Evolutionary conservation across 1,140 invertebrate species (phyloP), one percentile per base, ranked within the genome.

Genomic region (Achroia grisella): DNA sequence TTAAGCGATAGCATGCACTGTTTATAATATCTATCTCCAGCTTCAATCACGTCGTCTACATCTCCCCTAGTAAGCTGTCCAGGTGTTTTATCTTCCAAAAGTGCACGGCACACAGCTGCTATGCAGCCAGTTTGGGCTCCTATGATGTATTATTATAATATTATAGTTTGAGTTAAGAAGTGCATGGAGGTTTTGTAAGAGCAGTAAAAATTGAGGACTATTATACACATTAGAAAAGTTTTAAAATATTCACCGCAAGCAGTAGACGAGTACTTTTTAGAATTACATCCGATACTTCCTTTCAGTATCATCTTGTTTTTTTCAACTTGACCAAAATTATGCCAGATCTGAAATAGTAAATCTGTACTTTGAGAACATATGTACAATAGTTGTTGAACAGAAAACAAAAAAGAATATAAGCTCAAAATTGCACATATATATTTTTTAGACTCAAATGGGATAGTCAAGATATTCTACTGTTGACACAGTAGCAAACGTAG

Each of bases 301-400:
- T 75, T 71, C 0, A 79, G 54, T 31, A 84, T 76, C 80, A 84
- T 84, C 52, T 84, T 84, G 33, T 81, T 84, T 36, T 49, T 69
- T 14, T 79, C 75, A 8, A 84, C 74, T 77, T 76, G 75, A 4
- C 29, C 12, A 34, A 84, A 84, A 30, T 66, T 70, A 37, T 84
- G 73, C 80, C 80, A 84, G 9, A 81, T 68, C 80, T 84, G 39
- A 4, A 61, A 45, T 23, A 23, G 6, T 23, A 23, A 2, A 23
- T 23, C 6, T 23, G 17, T 6, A 23, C 2, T 23, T 23, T 23
- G 17, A 23, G 17, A 23, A 23, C 6, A 23, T 23, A 23, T 23
- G 17, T n/a, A n/a, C n/a, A n/a, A n/a, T n/a, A n/a, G n/a, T n/a
- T n/a, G n/a, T n/a, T n/a, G n/a, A n/a, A n/a, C n/a, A n/a, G n/a